phyloP scores from a whole-genome alignment of 2,888 invertebrate species.

The Leptogaster cylindrica region DNA sequence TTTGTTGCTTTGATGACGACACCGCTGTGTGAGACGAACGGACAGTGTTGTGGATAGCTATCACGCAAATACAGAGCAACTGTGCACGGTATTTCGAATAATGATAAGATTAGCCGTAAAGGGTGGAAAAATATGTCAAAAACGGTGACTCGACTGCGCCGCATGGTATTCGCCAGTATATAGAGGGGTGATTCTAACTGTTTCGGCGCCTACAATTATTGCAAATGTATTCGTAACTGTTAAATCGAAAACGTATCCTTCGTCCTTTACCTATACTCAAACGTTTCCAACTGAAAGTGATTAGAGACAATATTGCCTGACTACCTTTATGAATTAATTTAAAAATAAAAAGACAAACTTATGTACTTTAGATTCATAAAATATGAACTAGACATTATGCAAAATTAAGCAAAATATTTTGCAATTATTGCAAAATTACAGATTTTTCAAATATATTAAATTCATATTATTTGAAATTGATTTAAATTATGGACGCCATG shows the following conservation, averaged over 20 bases:
- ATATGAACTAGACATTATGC: too few species aligned
- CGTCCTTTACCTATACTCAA: not conserved
- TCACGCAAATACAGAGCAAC: slow-evolving; percentile 5
- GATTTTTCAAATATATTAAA: too few species aligned
- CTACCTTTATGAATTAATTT: too few species aligned
- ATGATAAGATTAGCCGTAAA: slow-evolving; percentile 29
- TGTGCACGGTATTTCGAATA: slow-evolving; percentile 6
- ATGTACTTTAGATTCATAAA: too few species aligned
- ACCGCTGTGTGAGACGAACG: not conserved
- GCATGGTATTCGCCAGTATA: slow-evolving; percentile 3
- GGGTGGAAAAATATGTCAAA: slow-evolving; percentile 32
- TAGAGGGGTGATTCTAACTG: slow-evolving; percentile 12
- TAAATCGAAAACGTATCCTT: slow-evolving; percentile 11
- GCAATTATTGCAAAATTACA: too few species aligned
- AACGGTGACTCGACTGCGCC: slow-evolving; percentile 4
- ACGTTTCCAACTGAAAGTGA: too few species aligned
- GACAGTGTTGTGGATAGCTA: slow-evolving; percentile 1
- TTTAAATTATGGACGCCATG: too few species aligned
- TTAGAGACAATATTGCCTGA: too few species aligned
- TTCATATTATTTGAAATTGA: too few species aligned
- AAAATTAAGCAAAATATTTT: too few species aligned
- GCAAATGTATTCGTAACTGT: not conserved
- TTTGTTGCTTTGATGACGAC: slow-evolving; percentile 28
- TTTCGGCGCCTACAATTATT: slow-evolving; percentile 14
- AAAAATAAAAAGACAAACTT: too few species aligned